Evolutionary conservation across 2,113 vertebrate species (phyloP).

Genomic region (Mesitornis unicolor): DNA sequence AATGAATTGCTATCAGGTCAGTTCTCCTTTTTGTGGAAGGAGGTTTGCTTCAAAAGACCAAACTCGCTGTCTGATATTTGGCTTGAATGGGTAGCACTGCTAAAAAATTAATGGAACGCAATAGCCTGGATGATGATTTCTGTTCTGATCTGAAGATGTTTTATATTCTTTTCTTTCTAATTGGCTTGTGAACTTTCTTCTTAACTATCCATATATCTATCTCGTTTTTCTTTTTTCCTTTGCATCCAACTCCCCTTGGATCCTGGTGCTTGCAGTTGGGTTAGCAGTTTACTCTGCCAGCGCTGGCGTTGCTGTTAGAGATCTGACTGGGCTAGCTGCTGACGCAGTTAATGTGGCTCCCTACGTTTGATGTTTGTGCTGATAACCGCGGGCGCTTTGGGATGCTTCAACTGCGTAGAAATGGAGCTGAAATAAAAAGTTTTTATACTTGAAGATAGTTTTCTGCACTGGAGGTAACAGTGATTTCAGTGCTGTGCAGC

Average conservation of each 20-base stretch:
- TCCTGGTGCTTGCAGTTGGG: background rate
- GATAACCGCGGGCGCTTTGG: background rate
- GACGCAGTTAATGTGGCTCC: rapidly evolving
- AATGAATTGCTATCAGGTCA: background rate
- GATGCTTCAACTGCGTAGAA: background rate
- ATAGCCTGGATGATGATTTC: background rate
- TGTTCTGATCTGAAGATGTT: background rate
- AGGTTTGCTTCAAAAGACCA: background rate
- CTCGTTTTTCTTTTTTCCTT: background rate
- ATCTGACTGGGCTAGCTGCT: background rate
- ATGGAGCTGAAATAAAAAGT: background rate
- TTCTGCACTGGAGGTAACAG: background rate
- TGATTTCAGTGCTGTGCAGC: background rate
- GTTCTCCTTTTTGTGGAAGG: background rate
- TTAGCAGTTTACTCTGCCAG: background rate
- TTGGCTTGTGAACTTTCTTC: background rate
- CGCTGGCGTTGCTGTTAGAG: background rate
- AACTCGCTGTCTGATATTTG: background rate
- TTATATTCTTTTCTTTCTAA: background rate
- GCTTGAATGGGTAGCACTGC: background rate
- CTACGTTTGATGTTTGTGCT: background rate
- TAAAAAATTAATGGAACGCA: background rate
- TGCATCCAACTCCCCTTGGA: background rate
- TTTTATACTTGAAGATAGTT: background rate
- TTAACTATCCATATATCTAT: background rate